Evolutionary conservation across 2,113 vertebrate species (phyloP).

Genomic region (Lepus americanus): DNA sequence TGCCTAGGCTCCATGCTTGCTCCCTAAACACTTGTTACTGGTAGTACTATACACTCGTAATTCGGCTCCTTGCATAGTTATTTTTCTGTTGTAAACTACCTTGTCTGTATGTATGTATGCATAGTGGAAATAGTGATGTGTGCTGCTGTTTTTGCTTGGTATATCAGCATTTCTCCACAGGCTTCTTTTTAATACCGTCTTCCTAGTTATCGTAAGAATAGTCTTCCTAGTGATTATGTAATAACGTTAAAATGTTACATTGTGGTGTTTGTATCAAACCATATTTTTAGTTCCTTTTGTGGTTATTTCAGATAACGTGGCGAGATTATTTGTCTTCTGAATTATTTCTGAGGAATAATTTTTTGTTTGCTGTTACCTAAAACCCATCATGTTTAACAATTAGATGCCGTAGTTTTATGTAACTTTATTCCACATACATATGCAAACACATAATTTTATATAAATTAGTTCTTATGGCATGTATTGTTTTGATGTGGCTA

Average conservation of each 20-base stretch:
- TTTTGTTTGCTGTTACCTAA: neutral
- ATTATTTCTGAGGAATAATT: neutral
- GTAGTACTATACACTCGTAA: accelerated
- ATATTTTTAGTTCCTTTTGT: neutral
- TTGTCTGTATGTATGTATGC: neutral
- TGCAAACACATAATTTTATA: too few species aligned
- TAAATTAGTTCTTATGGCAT: neutral
- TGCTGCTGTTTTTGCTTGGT: neutral
- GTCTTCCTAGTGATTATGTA: neutral
- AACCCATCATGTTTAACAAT: neutral
- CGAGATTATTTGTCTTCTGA: neutral
- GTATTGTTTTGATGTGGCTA: neutral
- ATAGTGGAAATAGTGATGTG: neutral
- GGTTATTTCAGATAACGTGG: neutral
- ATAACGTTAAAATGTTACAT: neutral
- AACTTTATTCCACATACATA: neutral
- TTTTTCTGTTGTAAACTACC: neutral
- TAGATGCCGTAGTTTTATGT: neutral
- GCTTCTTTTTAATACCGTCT: neutral
- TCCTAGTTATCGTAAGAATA: neutral
- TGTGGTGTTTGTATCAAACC: too few species aligned
- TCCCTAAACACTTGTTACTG: accelerated
- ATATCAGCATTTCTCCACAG: neutral
- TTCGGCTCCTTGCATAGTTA: neutral
- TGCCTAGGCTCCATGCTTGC: too few species aligned